Percentiles rank a stretch among this genome's conserved stretches.
Evolutionary conservation across 2,888 invertebrate genomes (phyloP).

Genomic region (Apamea epomidion): DNA sequence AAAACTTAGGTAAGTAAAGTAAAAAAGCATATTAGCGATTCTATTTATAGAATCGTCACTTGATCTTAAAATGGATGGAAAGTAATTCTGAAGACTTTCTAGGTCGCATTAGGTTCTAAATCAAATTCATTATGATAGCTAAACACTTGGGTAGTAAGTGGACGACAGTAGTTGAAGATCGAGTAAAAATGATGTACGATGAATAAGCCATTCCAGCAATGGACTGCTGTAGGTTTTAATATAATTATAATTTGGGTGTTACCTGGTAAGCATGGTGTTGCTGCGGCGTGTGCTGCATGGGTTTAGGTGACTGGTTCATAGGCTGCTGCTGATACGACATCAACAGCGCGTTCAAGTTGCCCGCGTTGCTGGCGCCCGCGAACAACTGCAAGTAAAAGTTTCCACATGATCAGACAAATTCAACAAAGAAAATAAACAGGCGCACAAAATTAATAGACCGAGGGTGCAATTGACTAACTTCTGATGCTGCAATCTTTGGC

Average conservation of each 20-base stretch:
- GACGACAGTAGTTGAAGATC: neutral
- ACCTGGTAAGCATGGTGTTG: constrained; percentile 87
- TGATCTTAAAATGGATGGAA: neutral
- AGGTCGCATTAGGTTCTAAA: neutral
- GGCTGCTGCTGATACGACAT: constrained; percentile 89
- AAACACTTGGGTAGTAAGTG: neutral
- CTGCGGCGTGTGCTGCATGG: constrained; percentile 84
- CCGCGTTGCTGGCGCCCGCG: constrained; percentile 77
- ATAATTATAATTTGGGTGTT: constrained; percentile 8
- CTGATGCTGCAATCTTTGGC: neutral
- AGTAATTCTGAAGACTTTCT: neutral
- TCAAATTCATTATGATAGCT: neutral
- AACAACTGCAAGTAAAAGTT: constrained; percentile 73
- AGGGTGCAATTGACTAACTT: no score
- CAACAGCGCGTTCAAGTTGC: constrained; percentile 84
- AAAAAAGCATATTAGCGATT: no score
- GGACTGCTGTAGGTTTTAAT: neutral
- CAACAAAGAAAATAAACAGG: neutral
- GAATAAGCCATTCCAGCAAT: no score
- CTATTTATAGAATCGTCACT: neutral
- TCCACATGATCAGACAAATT: neutral
- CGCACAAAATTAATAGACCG: neutral
- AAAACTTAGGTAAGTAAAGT: no score
- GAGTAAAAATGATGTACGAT: neutral
- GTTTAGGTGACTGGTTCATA: constrained; percentile 85